Percentiles rank a stretch among this genome's conserved stretches.
phyloP scores from a whole-genome alignment of 2,113 vertebrate genomes.

The Euleptes europaea region DNA sequence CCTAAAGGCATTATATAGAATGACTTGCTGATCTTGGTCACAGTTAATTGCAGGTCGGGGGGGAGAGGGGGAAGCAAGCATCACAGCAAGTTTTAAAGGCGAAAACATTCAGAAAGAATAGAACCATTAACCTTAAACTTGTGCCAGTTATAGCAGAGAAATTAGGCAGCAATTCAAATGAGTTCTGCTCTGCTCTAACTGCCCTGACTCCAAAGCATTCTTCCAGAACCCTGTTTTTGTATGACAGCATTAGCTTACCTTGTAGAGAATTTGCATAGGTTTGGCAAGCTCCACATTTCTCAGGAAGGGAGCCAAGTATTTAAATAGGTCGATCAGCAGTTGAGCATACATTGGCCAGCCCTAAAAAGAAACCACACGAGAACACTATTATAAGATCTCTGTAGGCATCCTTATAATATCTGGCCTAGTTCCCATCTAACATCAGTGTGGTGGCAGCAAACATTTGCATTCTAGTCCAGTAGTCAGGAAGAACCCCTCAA shows the following conservation, averaged over 20 bases:
- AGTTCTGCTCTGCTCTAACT: not conserved
- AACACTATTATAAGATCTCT: constrained; percentile 7
- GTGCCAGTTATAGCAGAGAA: not conserved
- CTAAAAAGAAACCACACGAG: constrained; percentile 68
- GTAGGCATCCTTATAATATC: not conserved
- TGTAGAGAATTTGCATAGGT: constrained; percentile 99
- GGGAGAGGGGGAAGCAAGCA: not conserved
- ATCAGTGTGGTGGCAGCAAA: fast-evolving
- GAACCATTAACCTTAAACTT: not conserved
- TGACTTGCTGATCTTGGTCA: too few species aligned
- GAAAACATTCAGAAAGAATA: not conserved
- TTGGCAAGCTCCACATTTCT: constrained; percentile 99
- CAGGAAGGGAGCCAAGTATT: constrained; percentile 96
- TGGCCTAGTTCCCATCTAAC: not conserved
- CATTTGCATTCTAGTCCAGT: not conserved
- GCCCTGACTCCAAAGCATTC: not conserved
- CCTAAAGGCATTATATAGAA: too few species aligned
- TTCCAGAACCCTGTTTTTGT: not conserved
- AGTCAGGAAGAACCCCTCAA: not conserved
- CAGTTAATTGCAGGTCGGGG: too few species aligned
- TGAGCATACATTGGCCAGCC: constrained; percentile 99
- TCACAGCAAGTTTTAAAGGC: not conserved
- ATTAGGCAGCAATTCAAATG: not conserved
- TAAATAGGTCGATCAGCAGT: constrained; percentile 96
- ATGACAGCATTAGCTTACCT: constrained; percentile 77